phyloP scores from a whole-genome alignment of 2,113 vertebrate genomes.

The Neolamprologus fasciatus region DNA sequence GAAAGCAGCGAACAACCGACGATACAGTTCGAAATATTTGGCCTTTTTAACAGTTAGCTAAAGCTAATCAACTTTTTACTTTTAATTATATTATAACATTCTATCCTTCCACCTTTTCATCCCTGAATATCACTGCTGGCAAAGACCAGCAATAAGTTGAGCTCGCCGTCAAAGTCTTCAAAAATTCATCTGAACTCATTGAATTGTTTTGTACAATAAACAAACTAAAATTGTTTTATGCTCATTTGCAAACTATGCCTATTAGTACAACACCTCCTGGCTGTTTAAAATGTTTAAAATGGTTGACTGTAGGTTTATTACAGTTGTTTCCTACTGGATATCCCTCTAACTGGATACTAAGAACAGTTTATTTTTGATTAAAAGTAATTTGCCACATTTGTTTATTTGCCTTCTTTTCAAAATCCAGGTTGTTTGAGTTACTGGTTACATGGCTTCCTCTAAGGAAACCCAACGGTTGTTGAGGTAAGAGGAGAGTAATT shows the following conservation, averaged over 20 bases:
- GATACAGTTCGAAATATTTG: not conserved
- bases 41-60: not conserved
- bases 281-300: not conserved
- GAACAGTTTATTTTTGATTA: not conserved
- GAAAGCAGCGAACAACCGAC: rapidly evolving
- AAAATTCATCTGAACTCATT: not conserved
- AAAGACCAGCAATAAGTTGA: not conserved
- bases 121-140: not conserved
- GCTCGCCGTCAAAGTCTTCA: not conserved
- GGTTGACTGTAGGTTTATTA: not conserved
- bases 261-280: not conserved
- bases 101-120: not conserved
- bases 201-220: not conserved
- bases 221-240: not conserved
- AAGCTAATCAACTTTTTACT: not conserved
- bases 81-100: not conserved
- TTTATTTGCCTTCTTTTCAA: not conserved
- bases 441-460: not conserved
- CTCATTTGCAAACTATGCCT: not conserved
- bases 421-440: not conserved
- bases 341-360: not conserved
- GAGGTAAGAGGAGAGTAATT: not conserved
- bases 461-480: not conserved
- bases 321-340: not conserved
- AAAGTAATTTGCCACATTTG: not conserved